Evolutionary conservation across 2,888 invertebrate species (phyloP).

Genomic region (Xestia xanthographa): DNA sequence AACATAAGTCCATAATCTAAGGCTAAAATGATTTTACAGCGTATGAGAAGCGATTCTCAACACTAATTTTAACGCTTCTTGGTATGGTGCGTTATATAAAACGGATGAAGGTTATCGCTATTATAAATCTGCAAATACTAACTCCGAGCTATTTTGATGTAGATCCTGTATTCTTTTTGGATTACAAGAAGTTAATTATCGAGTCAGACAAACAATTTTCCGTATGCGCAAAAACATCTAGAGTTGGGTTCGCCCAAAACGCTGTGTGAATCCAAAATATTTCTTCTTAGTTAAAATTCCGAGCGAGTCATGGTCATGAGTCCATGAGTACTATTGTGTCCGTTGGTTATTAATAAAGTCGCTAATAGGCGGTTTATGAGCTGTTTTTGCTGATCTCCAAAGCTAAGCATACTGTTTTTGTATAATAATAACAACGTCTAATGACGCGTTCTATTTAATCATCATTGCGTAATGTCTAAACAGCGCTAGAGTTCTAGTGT

Average conservation of each 20-base stretch:
- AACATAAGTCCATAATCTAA: constrained; percentile 22
- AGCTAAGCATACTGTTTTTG: constrained; percentile 39
- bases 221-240: constrained; percentile 20
- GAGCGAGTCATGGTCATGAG: constrained; percentile 24
- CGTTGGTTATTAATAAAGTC: constrained; percentile 12
- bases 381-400: constrained; percentile 36
- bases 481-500: neutral
- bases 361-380: constrained; percentile 39
- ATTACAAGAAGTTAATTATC: constrained; percentile 8
- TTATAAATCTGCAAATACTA: constrained; percentile 43
- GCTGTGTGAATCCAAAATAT: constrained; percentile 25
- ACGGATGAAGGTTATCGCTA: constrained; percentile 50
- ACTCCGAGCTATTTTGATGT: constrained; percentile 14
- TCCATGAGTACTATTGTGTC: constrained; percentile 20
- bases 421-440: constrained; percentile 40
- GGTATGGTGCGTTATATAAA: constrained; percentile 45
- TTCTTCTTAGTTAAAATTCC: constrained; percentile 47
- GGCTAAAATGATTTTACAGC: constrained; percentile 7
- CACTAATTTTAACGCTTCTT: constrained; percentile 50
- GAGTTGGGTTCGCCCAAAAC: neutral
- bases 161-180: constrained; percentile 22
- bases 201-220: constrained; percentile 3
- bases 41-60: constrained; percentile 43
- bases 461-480: constrained; percentile 29
- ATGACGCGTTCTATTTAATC: constrained; percentile 31